Base-by-base conservation (phyloP, 1,140 invertebrate species). In the Aporrectodea caliginosa region DNA sequence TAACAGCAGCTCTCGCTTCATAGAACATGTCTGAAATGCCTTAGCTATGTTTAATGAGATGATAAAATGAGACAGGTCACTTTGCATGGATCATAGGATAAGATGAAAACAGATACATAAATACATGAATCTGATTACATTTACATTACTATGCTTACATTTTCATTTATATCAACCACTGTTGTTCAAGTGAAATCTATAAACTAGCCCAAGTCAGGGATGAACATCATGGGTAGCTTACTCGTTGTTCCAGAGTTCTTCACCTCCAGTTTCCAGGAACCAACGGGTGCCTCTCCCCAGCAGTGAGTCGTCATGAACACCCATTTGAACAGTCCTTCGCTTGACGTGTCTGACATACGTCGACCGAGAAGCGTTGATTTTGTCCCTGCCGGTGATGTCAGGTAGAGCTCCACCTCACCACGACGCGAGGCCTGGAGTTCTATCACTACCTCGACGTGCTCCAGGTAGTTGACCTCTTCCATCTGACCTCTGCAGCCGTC, bases 291-390 rank as follows among this genome's bases (percentile, higher is more conserved):
- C 89, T 99, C 98, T 68, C 96, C 97, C 98, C 98, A 99, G 6
- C 95, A 98, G 85, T 99, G 98, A 1, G 97, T 99, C 1, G 98
- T 99, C 97, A 99, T 99, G 88, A 99, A 99, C 0, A 97, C 97
- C 98, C 98, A 99, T 89, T 98, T 98, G 69, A 94, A 96, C 88
- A 99, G 99, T 14, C 98, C 98, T 88, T 99, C 97, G 68, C 93
- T 91, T 75, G 92, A 91, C 86, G 98, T 96, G 86, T 99, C 98
- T 85, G 98, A 96, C 0, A 93, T 92, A 81, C 98, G 91, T 84
- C 93, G 91, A 84, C 29, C 70, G 75, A 98, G 88, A 84, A 98
- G 43, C 29, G 30, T 29, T 2, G 77, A 70, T 6, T 1, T 69
- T 2, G 77, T 78, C 14, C 69, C 69, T 29, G 35, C 31, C 16